Conservation (phyloP, 2,888 invertebrate species). For the Patella depressa region DNA sequence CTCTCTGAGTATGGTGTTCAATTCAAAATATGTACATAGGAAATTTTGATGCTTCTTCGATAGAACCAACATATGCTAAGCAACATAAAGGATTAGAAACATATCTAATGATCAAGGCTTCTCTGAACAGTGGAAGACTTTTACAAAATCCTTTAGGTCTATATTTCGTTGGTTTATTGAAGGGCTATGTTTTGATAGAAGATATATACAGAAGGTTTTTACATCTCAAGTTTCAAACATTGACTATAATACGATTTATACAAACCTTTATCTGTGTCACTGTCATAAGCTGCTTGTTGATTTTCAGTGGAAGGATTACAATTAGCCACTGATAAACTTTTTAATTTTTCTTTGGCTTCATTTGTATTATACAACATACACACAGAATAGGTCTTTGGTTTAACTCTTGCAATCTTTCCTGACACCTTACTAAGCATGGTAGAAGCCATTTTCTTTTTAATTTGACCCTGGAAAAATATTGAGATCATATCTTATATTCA, state of each 20-base stretch:
- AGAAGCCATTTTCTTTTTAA: background rate
- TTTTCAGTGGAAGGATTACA: slow-evolving; percentile 48
- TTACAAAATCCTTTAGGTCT: too few species aligned
- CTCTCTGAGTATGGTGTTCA: too few species aligned
- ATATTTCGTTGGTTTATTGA: too few species aligned
- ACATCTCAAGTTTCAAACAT: too few species aligned
- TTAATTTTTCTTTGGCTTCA: slow-evolving; percentile 42
- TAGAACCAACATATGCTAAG: too few species aligned
- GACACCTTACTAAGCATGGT: slow-evolving; percentile 9
- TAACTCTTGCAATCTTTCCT: slow-evolving; percentile 43
- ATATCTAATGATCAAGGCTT: too few species aligned
- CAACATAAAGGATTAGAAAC: too few species aligned
- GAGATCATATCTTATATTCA: background rate
- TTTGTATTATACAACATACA: slow-evolving; percentile 48
- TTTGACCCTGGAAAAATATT: slow-evolving; percentile 13
- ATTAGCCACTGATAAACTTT: slow-evolving; percentile 46
- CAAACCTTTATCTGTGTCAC: slow-evolving; percentile 14
- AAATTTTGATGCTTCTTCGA: too few species aligned
- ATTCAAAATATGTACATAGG: too few species aligned
- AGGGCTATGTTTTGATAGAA: too few species aligned
- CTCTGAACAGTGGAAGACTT: too few species aligned
- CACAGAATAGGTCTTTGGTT: slow-evolving; percentile 47
- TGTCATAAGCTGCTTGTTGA: slow-evolving; percentile 2
- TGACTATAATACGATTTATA: background rate
- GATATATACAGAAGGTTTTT: too few species aligned